Conservation (phyloP, 1,140 invertebrate genomes). For the Arion vulgaris region DNA sequence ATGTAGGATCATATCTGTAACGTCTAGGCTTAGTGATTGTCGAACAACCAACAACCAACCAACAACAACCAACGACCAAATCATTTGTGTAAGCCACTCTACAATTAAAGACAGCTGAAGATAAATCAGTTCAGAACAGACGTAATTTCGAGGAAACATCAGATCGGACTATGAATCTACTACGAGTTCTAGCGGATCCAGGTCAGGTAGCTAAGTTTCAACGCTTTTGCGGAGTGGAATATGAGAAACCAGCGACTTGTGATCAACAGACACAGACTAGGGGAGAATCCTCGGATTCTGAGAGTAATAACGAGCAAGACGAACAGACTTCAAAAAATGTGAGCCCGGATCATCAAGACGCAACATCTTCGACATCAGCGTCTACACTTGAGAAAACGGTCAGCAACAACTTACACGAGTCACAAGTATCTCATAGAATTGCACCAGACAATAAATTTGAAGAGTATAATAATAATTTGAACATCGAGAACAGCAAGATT, state of each 20-base stretch:
- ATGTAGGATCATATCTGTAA: too few relatives aligned
- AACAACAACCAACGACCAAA: too few relatives aligned
- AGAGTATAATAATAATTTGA: slow-evolving; percentile 12
- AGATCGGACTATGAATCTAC: neutral
- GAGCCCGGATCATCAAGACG: neutral
- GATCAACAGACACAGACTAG: slow-evolving; percentile 35
- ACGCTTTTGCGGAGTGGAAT: slow-evolving; percentile 24
- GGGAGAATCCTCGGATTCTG: slow-evolving; percentile 20
- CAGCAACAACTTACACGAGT: neutral
- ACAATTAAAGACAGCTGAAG: too few relatives aligned
- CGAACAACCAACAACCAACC: too few relatives aligned
- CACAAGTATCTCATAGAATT: neutral
- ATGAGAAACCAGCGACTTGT: slow-evolving; percentile 21
- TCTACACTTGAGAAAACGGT: too few relatives aligned
- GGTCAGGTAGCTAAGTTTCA: slow-evolving; percentile 27
- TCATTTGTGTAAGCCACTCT: too few relatives aligned
- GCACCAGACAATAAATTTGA: neutral
- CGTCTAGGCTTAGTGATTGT: too few relatives aligned
- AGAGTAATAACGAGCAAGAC: neutral
- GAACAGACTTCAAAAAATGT: neutral
- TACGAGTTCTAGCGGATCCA: slow-evolving; percentile 20
- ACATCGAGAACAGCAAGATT: neutral
- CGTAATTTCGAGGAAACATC: neutral
- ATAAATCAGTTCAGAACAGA: too few relatives aligned
- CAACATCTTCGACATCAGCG: too few relatives aligned